These are phyloP conservation scores for Ranitomeya variabilis DNA, from an alignment of 2,113 vertebrate genomes.

Conservation along the genomic window DNA sequence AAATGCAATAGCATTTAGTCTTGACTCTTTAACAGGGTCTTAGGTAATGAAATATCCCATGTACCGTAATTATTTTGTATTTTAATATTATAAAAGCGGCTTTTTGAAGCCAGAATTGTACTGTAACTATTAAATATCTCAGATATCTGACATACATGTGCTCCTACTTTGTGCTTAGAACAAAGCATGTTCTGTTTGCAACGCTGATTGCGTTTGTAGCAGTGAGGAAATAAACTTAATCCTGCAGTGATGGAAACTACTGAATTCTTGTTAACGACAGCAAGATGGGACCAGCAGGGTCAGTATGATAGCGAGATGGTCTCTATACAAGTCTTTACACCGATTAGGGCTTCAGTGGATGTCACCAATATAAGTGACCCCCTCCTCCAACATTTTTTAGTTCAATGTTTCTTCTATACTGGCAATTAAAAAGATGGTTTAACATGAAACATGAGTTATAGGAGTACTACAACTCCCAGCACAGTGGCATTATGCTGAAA, in stretches of 20 bases:
- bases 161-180: neutral
- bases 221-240: neutral
- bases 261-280: neutral
- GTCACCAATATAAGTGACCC: no score
- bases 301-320: neutral
- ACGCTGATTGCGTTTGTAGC: neutral
- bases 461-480: neutral
- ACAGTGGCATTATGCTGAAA: neutral
- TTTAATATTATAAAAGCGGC: no score
- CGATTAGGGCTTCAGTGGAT: no score
- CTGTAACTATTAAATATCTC: neutral
- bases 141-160: neutral
- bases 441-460: no score
- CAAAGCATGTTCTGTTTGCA: neutral
- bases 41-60: no score
- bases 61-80: no score
- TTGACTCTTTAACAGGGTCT: no score
- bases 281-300: neutral
- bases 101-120: no score
- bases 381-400: no score
- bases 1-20: no score
- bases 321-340: neutral
- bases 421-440: no score
- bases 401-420: no score
- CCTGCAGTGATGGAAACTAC: neutral